Evolutionary conservation across 2,797 vertebrate species (phyloP), one percentile per base, ranked within the genome.

Genomic region (Numenius phaeopus): DNA sequence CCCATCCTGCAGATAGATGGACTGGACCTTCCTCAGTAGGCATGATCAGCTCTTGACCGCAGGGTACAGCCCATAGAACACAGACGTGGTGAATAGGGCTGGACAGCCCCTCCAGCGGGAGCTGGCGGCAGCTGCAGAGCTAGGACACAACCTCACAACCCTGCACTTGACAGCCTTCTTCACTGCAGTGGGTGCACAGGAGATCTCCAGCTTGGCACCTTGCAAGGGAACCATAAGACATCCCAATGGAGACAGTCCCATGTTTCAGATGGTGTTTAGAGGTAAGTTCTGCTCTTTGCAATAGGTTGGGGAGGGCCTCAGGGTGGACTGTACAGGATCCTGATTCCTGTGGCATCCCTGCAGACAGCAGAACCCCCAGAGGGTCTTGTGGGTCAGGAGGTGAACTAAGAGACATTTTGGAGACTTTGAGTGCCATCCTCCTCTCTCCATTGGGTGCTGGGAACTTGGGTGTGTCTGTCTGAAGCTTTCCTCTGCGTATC

Each of bases 271-370:
- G 72, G 24, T 79, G 22, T 80, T 85, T 76, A 49, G 79, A 97
- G 94, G 97, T 98, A 97, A 97, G 97, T 96, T 91, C 72, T 93
- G 40, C 55, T 90, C 87, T 95, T 79, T 75, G 46, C 52, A 87
- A 76, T 89, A 83, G 29, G 23, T 4, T 1, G 34, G 72, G 91
- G 44, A 76, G 26, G 71, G 37, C 39, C 52, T 83, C 0, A 3
- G 47, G 46, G 27, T 58, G 24, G 44, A 39, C 29, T 83, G 49
- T 18, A 49, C 50, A 57, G 76, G 70, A 69, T 75, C 17, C 42
- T 13, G 21, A 32, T 92, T 94, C 39, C 50, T 50, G n/a, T 66
- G 55, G 44, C 37, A 29, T 81, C 79, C 32, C 29, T 30, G 16
- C 2, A 2, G 75, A 69, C 37, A 32, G 42, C 27, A 8, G 47